Evolutionary conservation across 2,113 vertebrate species (phyloP).

Genomic region (Triplophysa siluroides): DNA sequence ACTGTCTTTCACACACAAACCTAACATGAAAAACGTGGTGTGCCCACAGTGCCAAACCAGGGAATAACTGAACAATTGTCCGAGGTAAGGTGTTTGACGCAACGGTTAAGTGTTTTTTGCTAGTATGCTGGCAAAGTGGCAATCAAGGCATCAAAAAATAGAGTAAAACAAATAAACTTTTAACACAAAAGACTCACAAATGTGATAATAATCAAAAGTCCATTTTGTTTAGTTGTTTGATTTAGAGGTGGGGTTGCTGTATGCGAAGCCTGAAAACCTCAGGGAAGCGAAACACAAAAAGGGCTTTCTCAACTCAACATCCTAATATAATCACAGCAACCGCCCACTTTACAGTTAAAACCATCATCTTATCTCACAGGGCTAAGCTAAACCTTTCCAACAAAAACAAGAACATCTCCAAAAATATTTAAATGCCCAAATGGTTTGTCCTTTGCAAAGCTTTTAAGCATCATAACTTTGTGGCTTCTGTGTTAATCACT

Average conservation of each 20-base stretch:
- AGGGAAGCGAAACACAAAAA: constrained; percentile 1
- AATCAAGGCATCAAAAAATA: not conserved
- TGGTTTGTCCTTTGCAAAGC: no score
- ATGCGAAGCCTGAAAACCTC: constrained; percentile 19
- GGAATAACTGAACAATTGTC: constrained; percentile 45
- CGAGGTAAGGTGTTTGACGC: constrained; percentile 14
- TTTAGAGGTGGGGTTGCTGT: constrained; percentile 21
- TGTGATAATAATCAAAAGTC: constrained; percentile 8
- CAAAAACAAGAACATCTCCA: constrained; percentile 24
- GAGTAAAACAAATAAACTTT: not conserved
- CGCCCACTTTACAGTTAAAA: not conserved
- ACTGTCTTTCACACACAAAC: constrained; percentile 35
- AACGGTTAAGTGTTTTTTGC: constrained; percentile 4
- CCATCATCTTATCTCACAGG: constrained; percentile 24
- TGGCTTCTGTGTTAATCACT: no score
- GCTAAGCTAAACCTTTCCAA: constrained; percentile 5
- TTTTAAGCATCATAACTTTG: no score
- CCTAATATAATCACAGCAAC: constrained; percentile 25
- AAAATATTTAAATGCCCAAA: not conserved
- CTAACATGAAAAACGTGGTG: constrained; percentile 35
- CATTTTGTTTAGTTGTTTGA: not conserved
- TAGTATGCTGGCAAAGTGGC: not conserved
- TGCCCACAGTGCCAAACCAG: constrained; percentile 9
- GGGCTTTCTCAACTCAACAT: not conserved
- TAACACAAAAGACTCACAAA: constrained; percentile 13